Base-by-base conservation (phyloP, 2,888 invertebrate species). In the Spialia ferax region DNA sequence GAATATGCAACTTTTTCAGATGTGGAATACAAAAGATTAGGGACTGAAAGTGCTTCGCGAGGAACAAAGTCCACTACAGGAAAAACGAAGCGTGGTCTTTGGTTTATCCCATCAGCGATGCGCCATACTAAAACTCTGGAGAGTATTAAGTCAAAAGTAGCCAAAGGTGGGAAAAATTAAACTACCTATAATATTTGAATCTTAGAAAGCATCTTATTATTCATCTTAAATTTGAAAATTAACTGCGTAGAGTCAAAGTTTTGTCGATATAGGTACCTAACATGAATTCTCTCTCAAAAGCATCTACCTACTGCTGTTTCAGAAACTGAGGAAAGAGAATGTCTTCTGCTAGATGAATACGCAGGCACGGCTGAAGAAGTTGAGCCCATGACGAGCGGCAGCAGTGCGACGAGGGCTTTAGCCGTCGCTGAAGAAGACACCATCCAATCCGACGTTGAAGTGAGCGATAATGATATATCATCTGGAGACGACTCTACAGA, bases 401-500 rank as follows among this genome's bases (percentile, higher is more conserved):
- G 86, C 64, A 86, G 82, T 69, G 82, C 79, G 5, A 29, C 55
- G 5, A 79, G 82, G 56, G 82, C 81, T 50, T 74, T 86, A 56
- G 82, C 85, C 0, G 71, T 75, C 7, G 86, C 83, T 26, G 89
- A 88, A 55, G 84, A 85, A 1, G 85, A 82, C n/a, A 91, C 91
- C 45, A 85, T 83, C 0, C 82, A 77, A 0, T 93, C 93, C 6
- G 93, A 94, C 18, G 54, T 18, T 1, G 81, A 91, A 70, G 95
- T 93, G 20, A 95, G 95, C 73, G 94, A 94, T 50, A 93, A 89
- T n/a, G 96, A 95, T n/a, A 72, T 91, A 23, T 89, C 92, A 2
- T 93, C 93, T 1, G 93, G 93, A 23, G 96, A 96, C 71, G 96
- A 95, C 72, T 96, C 96, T 0, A 97, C 97, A 1, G 97, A 97